Evolutionary conservation across 1,140 invertebrate species (phyloP).

Genomic region (Hyles euphorbiae): DNA sequence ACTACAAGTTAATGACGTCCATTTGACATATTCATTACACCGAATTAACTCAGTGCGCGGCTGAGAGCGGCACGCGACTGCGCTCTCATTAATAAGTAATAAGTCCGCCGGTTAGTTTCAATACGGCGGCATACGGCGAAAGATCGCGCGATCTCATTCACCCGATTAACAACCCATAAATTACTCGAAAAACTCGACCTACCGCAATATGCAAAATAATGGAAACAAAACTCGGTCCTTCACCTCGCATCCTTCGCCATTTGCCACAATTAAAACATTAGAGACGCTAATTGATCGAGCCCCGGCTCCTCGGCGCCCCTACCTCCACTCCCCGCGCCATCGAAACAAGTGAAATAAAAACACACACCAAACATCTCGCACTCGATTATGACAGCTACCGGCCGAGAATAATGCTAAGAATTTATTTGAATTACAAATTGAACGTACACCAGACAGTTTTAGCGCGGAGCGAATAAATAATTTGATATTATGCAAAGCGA

Average conservation of each 20-base stretch:
- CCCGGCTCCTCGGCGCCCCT: not conserved
- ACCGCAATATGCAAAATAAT: constrained; percentile 9
- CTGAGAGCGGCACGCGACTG: constrained; percentile 9
- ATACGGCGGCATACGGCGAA: not conserved
- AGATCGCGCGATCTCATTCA: constrained; percentile 2
- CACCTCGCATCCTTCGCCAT: constrained; percentile 2
- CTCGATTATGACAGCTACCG: constrained; percentile 46
- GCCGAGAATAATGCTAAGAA: constrained; percentile 50
- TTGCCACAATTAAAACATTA: constrained; percentile 2
- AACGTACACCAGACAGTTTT: constrained; percentile 62
- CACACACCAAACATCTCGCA: constrained; percentile 38
- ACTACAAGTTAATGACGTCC: constrained; percentile 14
- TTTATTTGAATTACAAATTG: constrained; percentile 74
- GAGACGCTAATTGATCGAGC: constrained; percentile 22
- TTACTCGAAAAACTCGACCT: constrained; percentile 3
- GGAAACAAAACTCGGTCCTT: constrained; percentile 10
- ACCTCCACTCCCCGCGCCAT: constrained; percentile 21
- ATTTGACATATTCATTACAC: constrained; percentile 27
- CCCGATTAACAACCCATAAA: constrained; percentile 7
- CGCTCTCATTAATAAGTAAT: constrained; percentile 16
- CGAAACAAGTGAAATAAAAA: constrained; percentile 38
- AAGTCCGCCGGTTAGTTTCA: constrained; percentile 7
- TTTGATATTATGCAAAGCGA: constrained; percentile 73
- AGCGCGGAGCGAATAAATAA: constrained; percentile 69
- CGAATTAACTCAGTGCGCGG: constrained; percentile 20